Percentiles rank a stretch among this genome's conserved stretches.
Evolutionary conservation across 2,113 vertebrate species (phyloP).

Genomic region (Elephas maximus): DNA sequence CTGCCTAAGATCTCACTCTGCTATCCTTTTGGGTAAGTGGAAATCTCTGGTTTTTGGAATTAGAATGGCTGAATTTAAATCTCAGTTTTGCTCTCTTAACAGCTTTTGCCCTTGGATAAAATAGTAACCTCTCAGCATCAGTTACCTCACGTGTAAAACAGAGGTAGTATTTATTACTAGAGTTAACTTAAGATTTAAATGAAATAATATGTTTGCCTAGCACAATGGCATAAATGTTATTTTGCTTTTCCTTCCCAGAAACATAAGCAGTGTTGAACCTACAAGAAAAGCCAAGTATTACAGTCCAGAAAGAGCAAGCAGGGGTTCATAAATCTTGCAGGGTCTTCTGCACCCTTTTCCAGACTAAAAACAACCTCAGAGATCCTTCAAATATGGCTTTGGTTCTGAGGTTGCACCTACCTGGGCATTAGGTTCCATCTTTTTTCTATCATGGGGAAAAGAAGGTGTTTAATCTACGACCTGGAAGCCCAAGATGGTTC

Average conservation of each 20-base stretch:
- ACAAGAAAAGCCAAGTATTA: not conserved
- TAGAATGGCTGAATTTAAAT: not conserved
- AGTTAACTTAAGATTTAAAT: not conserved
- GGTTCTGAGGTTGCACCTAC: not conserved
- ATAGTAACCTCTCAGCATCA: not conserved
- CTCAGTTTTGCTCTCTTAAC: not conserved
- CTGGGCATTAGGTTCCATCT: not conserved
- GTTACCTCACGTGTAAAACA: not conserved
- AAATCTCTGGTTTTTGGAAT: not conserved
- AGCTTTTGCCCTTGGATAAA: not conserved
- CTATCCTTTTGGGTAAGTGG: not conserved
- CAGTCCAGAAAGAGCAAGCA: not conserved
- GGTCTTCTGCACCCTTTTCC: not conserved
- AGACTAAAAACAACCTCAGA: not conserved
- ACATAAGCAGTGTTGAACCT: not conserved
- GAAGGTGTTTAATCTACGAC: not conserved
- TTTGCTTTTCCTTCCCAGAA: not conserved
- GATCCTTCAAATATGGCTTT: not conserved
- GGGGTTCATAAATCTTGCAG: not conserved
- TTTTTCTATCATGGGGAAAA: not conserved
- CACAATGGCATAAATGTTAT: not conserved
- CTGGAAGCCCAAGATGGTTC: not conserved
- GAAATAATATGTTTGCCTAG: not conserved
- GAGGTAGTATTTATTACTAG: not conserved
- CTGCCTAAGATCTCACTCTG: not conserved